Conservation (phyloP, 2,797 vertebrate genomes). For the Loriculus beryllinus region DNA sequence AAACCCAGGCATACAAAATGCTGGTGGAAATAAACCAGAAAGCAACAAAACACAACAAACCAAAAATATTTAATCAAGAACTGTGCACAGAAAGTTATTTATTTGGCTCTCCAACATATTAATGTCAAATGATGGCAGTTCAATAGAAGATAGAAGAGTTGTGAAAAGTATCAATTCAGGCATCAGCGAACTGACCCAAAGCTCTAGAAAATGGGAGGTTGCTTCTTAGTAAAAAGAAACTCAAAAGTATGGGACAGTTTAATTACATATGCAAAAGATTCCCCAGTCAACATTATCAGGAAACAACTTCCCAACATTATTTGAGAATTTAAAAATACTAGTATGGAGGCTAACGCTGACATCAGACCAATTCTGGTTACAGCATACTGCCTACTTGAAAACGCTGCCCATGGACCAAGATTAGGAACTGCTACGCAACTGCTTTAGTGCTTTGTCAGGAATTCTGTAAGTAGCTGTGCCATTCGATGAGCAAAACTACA, state of each 20-base stretch:
- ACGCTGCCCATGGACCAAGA: not conserved
- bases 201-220: not conserved
- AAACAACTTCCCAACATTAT: not conserved
- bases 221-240: not conserved
- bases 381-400: not conserved
- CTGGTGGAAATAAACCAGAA: not conserved
- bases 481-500: not conserved
- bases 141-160: not conserved
- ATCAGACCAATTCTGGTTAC: not conserved
- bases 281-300: not conserved
- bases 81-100: not conserved
- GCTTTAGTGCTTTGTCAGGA: not conserved
- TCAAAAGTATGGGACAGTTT: not conserved
- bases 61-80: not conserved
- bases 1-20: not conserved
- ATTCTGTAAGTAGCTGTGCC: not conserved
- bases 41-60: not conserved
- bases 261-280: not conserved
- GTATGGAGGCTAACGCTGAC: not conserved
- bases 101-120: not conserved
- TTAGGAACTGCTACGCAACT: not conserved
- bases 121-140: not conserved
- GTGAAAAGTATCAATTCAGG: not conserved
- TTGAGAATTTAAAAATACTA: not conserved
- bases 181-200: not conserved